Percentiles rank a stretch among this genome's conserved stretches.
Evolutionary conservation across 2,797 vertebrate species (phyloP).

Genomic region (Oceanodroma leucorhoa): DNA sequence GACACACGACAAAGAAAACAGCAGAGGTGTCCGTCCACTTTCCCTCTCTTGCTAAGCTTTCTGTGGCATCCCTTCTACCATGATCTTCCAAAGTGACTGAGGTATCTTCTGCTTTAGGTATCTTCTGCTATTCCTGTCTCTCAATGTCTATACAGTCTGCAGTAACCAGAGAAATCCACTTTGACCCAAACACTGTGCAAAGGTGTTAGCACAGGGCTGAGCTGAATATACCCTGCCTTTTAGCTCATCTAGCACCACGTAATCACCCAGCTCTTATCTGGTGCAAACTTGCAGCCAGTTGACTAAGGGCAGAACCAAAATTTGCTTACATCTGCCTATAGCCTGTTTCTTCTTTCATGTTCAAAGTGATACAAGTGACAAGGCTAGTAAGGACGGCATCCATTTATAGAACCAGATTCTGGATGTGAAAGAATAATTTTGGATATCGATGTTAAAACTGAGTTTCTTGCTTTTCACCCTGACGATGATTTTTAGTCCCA

Average conservation of each 20-base stretch:
- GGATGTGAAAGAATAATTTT: not conserved
- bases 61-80: not conserved
- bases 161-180: not conserved
- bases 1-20: not conserved
- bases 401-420: not conserved
- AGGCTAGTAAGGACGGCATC: not conserved
- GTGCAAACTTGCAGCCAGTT: not conserved
- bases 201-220: not conserved
- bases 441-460: not conserved
- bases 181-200: not conserved
- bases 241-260: not conserved
- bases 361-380: not conserved
- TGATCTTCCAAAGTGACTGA: not conserved
- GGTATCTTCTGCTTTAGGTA: not conserved
- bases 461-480: not conserved
- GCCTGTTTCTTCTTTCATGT: not conserved
- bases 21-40: not conserved
- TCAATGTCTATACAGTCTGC: not conserved
- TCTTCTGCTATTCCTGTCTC: not conserved
- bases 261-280: not conserved
- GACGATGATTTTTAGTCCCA: not conserved
- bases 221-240: not conserved
- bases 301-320: not conserved
- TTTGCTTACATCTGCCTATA: not conserved
- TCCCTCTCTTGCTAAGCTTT: not conserved